phyloP scores from a whole-genome alignment of 2,888 invertebrate genomes.

The Harpagoxenus sublaevis region DNA sequence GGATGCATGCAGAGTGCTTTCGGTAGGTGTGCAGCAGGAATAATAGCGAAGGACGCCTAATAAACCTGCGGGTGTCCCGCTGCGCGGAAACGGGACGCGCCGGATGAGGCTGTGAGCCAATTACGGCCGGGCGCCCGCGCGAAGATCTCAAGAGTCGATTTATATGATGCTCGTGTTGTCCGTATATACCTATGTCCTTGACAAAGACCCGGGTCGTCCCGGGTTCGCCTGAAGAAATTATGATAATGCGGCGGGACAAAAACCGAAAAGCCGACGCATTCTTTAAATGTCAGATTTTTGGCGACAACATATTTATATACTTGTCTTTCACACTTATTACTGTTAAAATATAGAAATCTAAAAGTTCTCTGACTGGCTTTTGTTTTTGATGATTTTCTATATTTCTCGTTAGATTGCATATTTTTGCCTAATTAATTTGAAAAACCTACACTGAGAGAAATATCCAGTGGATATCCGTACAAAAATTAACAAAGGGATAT shows the following conservation, averaged over 20 bases:
- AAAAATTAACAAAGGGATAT: no score
- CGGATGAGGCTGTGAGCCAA: conserved; percentile 65
- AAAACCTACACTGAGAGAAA: not conserved
- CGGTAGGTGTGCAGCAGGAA: conserved; percentile 71
- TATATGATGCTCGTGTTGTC: conserved; percentile 53
- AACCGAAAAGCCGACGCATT: conserved; percentile 23
- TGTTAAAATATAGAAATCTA: not conserved
- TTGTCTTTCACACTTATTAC: not conserved
- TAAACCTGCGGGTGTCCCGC: conserved; percentile 75
- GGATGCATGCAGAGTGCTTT: conserved; percentile 52
- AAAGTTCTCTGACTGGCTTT: not conserved
- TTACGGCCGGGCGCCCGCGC: conserved; percentile 59
- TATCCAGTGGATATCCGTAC: no score
- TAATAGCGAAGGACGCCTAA: conserved; percentile 73
- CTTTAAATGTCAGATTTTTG: not conserved
- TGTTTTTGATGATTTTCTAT: not conserved
- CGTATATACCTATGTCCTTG: not conserved
- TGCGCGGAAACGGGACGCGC: conserved; percentile 72
- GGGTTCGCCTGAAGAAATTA: conserved; percentile 7
- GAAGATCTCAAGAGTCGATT: conserved; percentile 59
- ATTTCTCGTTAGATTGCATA: not conserved
- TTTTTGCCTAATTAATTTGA: not conserved
- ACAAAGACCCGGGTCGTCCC: not conserved
- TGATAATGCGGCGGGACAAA: conserved; percentile 12
- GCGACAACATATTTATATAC: not conserved